A percentile compares a stretch with the other conserved stretches of the same genome.
Conservation (phyloP, 1,140 invertebrate genomes). For the Brachionus plicatilis region DNA sequence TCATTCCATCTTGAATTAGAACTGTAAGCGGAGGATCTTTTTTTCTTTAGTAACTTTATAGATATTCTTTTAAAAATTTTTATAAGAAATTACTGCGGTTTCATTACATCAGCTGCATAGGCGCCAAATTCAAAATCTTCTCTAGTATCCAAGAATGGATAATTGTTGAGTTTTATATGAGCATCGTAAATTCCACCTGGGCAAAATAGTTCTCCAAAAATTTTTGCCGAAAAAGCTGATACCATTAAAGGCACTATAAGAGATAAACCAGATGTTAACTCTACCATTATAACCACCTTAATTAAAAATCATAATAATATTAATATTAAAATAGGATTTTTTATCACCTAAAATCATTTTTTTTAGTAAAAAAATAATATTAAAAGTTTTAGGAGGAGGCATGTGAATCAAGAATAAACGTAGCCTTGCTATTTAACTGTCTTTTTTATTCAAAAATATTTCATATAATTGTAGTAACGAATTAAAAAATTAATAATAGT, state of each 20-base stretch:
- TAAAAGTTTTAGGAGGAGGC: too few species aligned
- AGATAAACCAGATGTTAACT: slow-evolving; percentile 10
- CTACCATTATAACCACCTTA: slow-evolving; percentile 36
- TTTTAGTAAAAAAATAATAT: too few species aligned
- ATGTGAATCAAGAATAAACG: too few species aligned
- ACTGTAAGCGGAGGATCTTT: slow-evolving; percentile 10
- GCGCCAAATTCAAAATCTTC: slow-evolving; percentile 96
- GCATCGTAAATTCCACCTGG: slow-evolving; percentile 94
- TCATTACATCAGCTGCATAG: slow-evolving; percentile 94
- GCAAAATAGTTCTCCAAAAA: slow-evolving; percentile 95
- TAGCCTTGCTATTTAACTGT: too few species aligned
- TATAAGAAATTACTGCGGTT: slow-evolving; percentile 62
- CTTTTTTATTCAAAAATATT: too few species aligned
- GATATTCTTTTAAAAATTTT: not conserved
- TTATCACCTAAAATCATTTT: not conserved
- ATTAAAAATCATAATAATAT: not conserved
- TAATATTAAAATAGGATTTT: not conserved
- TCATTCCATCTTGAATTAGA: slow-evolving; percentile 23
- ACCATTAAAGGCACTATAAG: slow-evolving; percentile 97
- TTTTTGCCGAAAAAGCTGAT: slow-evolving; percentile 97
- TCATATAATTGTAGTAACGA: too few species aligned
- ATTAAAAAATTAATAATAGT: too few species aligned
- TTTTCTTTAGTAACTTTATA: not conserved
- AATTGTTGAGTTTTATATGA: slow-evolving; percentile 92
- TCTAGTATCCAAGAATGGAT: slow-evolving; percentile 96